Conservation (phyloP, 2,888 invertebrate genomes). For the Didymodactylos carnosus region DNA sequence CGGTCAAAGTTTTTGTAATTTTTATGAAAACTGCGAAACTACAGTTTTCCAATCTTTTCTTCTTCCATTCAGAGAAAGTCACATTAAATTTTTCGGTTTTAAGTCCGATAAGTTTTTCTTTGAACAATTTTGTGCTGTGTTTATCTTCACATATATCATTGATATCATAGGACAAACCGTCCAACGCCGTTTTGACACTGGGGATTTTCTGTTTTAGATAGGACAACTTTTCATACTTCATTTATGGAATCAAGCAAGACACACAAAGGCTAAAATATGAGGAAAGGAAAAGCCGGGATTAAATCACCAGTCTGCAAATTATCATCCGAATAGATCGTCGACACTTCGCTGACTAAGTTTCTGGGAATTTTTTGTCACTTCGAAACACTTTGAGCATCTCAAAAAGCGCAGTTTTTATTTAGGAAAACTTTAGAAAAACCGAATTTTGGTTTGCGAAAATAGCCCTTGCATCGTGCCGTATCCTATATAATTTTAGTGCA, state of each 20-base stretch:
- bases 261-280: too few species aligned
- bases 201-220: background rate
- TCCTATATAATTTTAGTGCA: too few species aligned
- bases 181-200: background rate
- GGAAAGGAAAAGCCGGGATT: too few species aligned
- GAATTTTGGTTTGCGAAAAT: too few species aligned
- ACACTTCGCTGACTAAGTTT: too few species aligned
- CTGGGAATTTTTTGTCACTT: too few species aligned
- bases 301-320: too few species aligned
- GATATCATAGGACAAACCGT: background rate
- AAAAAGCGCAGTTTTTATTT: too few species aligned
- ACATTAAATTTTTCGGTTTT: background rate
- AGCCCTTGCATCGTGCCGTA: too few species aligned
- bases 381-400: too few species aligned
- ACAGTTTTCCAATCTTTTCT: background rate
- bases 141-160: background rate
- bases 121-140: background rate
- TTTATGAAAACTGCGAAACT: background rate
- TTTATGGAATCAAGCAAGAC: background rate
- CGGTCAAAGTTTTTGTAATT: background rate
- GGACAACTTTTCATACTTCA: background rate
- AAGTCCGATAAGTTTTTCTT: background rate
- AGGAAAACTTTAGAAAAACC: too few species aligned
- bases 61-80: background rate
- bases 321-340: too few species aligned